phyloP scores from a whole-genome alignment of 1,140 invertebrate species.

The Colletes latitarsis region DNA sequence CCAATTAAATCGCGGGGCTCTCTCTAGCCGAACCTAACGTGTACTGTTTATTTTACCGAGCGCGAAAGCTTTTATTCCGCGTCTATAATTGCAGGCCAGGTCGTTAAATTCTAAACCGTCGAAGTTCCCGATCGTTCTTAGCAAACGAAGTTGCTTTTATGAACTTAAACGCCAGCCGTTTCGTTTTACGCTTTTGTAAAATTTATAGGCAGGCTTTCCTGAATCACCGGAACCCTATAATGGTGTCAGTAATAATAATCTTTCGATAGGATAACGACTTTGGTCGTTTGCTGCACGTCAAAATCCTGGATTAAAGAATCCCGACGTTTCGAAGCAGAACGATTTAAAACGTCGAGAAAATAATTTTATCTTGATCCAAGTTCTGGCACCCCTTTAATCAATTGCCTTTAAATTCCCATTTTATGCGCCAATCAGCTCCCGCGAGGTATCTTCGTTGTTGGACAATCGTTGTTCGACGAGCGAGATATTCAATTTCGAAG shows the following conservation, averaged over 20 bases:
- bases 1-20: conserved; percentile 26
- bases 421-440: neutral
- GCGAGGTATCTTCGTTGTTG: neutral
- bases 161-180: neutral
- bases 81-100: neutral
- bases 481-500: conserved; percentile 24
- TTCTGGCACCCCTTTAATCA: neutral
- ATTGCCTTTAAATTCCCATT: too few species aligned
- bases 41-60: conserved; percentile 7
- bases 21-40: neutral
- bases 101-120: conserved; percentile 1
- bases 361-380: too few species aligned
- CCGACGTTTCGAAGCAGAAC: too few species aligned
- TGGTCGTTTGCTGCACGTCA: too few species aligned
- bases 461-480: neutral
- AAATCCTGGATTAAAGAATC: too few species aligned
- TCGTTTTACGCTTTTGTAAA: neutral
- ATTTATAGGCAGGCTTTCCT: neutral
- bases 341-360: too few species aligned
- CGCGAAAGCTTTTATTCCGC: neutral
- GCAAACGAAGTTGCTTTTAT: neutral
- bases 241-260: too few species aligned
- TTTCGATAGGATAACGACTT: neutral
- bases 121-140: neutral
- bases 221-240: neutral